Base-by-base conservation (phyloP, 2,797 vertebrate species). In the Threskiornis aethiopicus region DNA sequence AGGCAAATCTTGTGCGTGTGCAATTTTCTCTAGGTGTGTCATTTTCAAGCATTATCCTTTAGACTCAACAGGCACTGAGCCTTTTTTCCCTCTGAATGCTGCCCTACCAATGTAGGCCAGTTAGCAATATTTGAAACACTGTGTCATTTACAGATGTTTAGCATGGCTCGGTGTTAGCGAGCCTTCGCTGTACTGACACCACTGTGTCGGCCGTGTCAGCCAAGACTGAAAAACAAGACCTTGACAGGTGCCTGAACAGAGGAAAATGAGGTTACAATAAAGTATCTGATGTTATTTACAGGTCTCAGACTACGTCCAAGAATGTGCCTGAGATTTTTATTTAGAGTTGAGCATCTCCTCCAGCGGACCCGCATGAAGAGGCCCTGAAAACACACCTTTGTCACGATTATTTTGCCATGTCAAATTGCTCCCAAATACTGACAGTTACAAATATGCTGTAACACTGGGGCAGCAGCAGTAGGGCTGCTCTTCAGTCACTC, bases 191-290 rank as follows among this genome's bases (percentile, higher is more conserved):
- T 19, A 19, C 78, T 71, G 82, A 83, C 85, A 78, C 26, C 61
- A 17, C 66, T 25, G 57, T 37, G 66, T 26, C 1, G 0, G 49
- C 66, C 70, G 47, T 28, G 75, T 71, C 84, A 95, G 88, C 42
- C 70, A 92, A 77, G 89, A 72, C 52, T 62, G 86, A 80, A 90
- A 95, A 92, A 54, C 62, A 82, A 90, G 83, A 57, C 28, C 58
- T 64, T 89, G 91, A 76, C 81, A 80, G 55, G 24, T 49, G 65
- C 65, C 82, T 65, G 67, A 77, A 71, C 47, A 70, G 67, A 90
- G 55, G 67, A 90, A 96, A 91, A 93, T 57, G 64, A 66, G 65
- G 42, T 79, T 91, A 75, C 72, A 90, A 57, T 51, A 65, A 95
- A 94, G 93, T 67, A 91, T 35, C 78, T 9, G 6, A 83, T 67